Percentiles rank a stretch among this genome's conserved stretches.
phyloP scores from a whole-genome alignment of 2,113 vertebrate species.

The Monopterus albus region DNA sequence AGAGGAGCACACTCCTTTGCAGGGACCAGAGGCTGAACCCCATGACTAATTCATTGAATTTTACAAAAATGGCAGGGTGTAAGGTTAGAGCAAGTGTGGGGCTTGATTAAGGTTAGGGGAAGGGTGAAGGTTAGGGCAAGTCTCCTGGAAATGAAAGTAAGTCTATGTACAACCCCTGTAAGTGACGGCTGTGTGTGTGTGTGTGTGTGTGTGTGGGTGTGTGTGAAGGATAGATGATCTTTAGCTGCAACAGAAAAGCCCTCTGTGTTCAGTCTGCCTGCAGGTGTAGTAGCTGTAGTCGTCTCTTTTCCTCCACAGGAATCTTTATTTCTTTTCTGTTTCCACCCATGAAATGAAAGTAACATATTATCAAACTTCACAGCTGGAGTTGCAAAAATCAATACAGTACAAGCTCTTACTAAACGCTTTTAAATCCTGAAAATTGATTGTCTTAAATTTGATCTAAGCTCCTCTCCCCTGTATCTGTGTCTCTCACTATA shows the following conservation, averaged over 20 bases:
- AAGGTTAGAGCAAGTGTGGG: too few species aligned
- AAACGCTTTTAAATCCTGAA: conserved; percentile 67
- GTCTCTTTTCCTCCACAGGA: conserved; percentile 31
- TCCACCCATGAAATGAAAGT: conserved; percentile 70
- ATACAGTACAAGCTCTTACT: conserved; percentile 65
- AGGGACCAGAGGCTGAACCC: too few species aligned
- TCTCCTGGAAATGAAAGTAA: too few species aligned
- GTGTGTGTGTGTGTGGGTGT: conserved; percentile 8
- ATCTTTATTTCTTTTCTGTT: conserved; percentile 52
- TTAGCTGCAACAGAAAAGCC: conserved; percentile 55
- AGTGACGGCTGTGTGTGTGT: too few species aligned
- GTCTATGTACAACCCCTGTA: too few species aligned
- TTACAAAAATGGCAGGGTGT: too few species aligned
- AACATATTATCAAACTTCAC: conserved; percentile 72
- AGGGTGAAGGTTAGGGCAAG: too few species aligned
- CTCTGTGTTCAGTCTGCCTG: conserved; percentile 41
- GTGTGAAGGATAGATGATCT: conserved; percentile 34
- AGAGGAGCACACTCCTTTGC: too few species aligned
- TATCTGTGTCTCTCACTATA: conserved; percentile 8
- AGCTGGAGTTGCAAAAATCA: conserved; percentile 68
- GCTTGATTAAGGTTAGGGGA: too few species aligned
- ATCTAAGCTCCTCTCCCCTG: conserved; percentile 38
- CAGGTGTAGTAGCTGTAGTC: conserved; percentile 48
- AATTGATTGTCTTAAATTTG: conserved; percentile 64
- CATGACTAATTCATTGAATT: too few species aligned